phyloP scores from a whole-genome alignment of 1,140 invertebrate genomes.

The Rhizoglyphus robini region DNA sequence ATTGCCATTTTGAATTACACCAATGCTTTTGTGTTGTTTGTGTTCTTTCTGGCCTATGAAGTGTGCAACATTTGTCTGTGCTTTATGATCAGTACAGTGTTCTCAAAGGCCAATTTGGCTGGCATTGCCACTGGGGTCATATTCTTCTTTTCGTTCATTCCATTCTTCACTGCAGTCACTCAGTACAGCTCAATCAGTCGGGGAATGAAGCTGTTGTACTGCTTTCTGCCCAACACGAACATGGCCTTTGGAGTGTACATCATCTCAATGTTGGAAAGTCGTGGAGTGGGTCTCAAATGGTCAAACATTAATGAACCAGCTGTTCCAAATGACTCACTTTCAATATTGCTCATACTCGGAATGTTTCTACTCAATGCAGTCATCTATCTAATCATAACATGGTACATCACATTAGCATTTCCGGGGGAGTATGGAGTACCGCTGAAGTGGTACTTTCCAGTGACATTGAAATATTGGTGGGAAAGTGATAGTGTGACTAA shows the following conservation, averaged over 20 bases:
- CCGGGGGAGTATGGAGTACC: slow-evolving; percentile 46
- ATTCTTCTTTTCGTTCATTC: slow-evolving; percentile 46
- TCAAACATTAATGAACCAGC: slow-evolving; percentile 48
- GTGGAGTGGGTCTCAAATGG: slow-evolving; percentile 56
- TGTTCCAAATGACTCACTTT: slow-evolving; percentile 54
- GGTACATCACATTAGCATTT: slow-evolving; percentile 48
- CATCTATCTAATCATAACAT: slow-evolving; percentile 40
- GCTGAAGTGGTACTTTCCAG: slow-evolving; percentile 39
- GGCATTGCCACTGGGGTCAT: slow-evolving; percentile 46
- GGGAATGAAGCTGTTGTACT: slow-evolving; percentile 1
- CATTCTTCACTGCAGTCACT: slow-evolving; percentile 37
- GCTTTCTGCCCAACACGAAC: slow-evolving; percentile 44
- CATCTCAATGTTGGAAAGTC: slow-evolving; percentile 43
- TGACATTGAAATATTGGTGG: slow-evolving; percentile 40
- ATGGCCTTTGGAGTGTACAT: slow-evolving; percentile 47
- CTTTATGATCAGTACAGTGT: slow-evolving; percentile 45
- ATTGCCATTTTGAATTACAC: slow-evolving; percentile 40
- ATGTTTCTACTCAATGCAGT: slow-evolving; percentile 43
- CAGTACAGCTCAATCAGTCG: neutral
- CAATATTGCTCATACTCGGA: slow-evolving; percentile 42
- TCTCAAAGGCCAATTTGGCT: slow-evolving; percentile 44
- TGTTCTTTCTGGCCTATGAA: slow-evolving; percentile 42
- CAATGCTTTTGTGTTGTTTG: slow-evolving; percentile 37
- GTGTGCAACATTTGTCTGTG: slow-evolving; percentile 42
- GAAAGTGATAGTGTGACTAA: too few species aligned